phyloP scores from a whole-genome alignment of 2,888 invertebrate species.

The Marasmarcha lunaedactyla region DNA sequence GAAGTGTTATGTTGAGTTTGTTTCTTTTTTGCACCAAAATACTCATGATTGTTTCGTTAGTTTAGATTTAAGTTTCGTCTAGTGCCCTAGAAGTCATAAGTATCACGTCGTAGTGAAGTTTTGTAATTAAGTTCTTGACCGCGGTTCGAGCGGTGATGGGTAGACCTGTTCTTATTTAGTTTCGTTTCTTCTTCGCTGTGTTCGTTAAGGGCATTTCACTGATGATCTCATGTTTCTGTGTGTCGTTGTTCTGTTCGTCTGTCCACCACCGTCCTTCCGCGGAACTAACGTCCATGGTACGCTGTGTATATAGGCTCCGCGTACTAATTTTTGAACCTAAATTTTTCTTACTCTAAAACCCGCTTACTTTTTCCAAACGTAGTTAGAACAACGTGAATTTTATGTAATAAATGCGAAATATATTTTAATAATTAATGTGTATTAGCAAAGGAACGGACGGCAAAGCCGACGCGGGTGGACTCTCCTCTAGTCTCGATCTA shows the following conservation, averaged over 20 bases:
- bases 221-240: conserved; percentile 43
- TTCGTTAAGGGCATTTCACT: conserved; percentile 22
- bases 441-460: conserved; percentile 63
- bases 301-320: conserved; percentile 67
- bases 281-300: conserved; percentile 68
- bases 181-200: conserved; percentile 16
- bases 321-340: conserved; percentile 61
- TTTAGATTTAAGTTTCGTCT: conserved; percentile 64
- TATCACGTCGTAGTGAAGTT: conserved; percentile 61
- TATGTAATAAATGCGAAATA: conserved; percentile 70
- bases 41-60: conserved; percentile 42
- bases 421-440: conserved; percentile 70
- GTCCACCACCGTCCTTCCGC: conserved; percentile 34
- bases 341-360: conserved; percentile 52
- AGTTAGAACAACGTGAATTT: conserved; percentile 70
- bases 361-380: conserved; percentile 67
- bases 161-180: conserved; percentile 17
- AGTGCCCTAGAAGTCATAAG: conserved; percentile 61
- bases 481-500: conserved; percentile 23
- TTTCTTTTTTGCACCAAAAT: conserved; percentile 55
- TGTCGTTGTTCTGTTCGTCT: conserved; percentile 24
- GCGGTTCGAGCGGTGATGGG: conserved; percentile 36
- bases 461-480: conserved; percentile 64
- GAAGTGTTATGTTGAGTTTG: conserved; percentile 34
- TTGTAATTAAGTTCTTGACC: conserved; percentile 60